Base-by-base conservation (phyloP, 1,140 invertebrate species). In the Eubasilissa regina region DNA sequence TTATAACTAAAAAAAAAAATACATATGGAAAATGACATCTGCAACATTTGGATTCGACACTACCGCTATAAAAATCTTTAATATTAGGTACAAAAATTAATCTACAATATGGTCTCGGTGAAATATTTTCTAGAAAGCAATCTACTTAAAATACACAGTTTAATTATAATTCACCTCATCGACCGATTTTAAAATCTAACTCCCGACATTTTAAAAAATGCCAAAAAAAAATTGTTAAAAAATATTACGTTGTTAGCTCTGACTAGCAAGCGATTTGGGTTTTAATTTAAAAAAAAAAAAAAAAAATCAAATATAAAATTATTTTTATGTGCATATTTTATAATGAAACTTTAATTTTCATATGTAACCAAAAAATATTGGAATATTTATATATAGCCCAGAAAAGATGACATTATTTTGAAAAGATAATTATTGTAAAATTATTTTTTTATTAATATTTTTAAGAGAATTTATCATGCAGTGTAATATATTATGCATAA, bases 231-330 rank as follows among this genome's bases (percentile, higher is more conserved):
- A 45, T 19, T 45, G 17, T 48, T 19, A 68, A 68, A 11, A 47
- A 47, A 68, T 47, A 19, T 68, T 68, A 47, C 64, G 64, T 47
- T 68, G 64, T 68, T 68, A 68, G 64, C 64, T 68, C 21, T 68
- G 64, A 68, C 64, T 68, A 68, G 64, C 44, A 68, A 68, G 64
- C 44, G 21, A 21, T 47, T 68, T n/a, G 19, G 1, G 25, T 35
- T 35, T n/a, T 6, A 35, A 3, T 35, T 35, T 35, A 6, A 35
- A 35, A 35, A 35, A 35, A 35, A 35, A 35, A 6, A 35, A 35
- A 35, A 35, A 35, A 35, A 35, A 35, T 35, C 25, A 35, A 35
- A 35, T 35, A 1, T 35, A 35, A 35, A 35, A 35, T 35, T 35
- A 35, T 35, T 35, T 35, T 35, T 35, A 35, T 35, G 25, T 35